Percentiles rank a stretch among this genome's conserved stretches.
These are phyloP conservation scores for Mongoloraphidia duomilia DNA, from an alignment of 2,888 invertebrate genomes.

Conservation along the genomic window DNA sequence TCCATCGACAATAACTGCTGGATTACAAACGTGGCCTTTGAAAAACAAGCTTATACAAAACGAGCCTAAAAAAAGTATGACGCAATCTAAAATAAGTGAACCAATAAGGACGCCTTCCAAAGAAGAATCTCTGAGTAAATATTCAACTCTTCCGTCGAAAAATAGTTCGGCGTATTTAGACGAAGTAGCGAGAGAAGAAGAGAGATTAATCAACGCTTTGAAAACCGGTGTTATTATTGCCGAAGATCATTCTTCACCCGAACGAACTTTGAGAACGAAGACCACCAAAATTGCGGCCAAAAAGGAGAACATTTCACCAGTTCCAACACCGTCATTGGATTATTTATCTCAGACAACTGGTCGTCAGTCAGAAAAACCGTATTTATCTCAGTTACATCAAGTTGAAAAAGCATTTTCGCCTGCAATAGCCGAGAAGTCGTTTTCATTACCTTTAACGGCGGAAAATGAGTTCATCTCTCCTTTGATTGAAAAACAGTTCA, in stretches of 20 bases:
- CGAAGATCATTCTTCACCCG: slow-evolving; percentile 28
- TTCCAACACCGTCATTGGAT: no score
- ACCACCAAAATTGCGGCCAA: no score
- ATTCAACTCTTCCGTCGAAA: slow-evolving; percentile 14
- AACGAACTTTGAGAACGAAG: slow-evolving; percentile 1
- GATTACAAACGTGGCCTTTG: slow-evolving; percentile 43
- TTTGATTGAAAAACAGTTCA: no score
- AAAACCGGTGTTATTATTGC: slow-evolving; percentile 53
- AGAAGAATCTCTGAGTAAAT: slow-evolving; percentile 11
- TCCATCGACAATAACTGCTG: slow-evolving; percentile 19
- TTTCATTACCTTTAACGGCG: no score
- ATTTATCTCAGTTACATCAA: no score
- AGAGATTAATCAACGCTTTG: slow-evolving; percentile 60
- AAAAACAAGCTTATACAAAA: slow-evolving; percentile 36
- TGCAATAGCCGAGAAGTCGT: no score
- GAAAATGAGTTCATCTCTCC: no score
- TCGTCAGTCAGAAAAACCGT: no score
- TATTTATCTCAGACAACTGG: no score
- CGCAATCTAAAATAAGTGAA: slow-evolving; percentile 1
- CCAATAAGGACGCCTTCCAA: slow-evolving; percentile 7
- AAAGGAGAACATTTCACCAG: no score
- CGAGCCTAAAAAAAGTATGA: neutral
- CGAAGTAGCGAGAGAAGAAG: slow-evolving; percentile 70
- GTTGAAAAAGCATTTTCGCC: no score
- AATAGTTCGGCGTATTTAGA: slow-evolving; percentile 27